Evolutionary conservation across 2,797 vertebrate species (phyloP).

Genomic region (Potorous gilbertii): DNA sequence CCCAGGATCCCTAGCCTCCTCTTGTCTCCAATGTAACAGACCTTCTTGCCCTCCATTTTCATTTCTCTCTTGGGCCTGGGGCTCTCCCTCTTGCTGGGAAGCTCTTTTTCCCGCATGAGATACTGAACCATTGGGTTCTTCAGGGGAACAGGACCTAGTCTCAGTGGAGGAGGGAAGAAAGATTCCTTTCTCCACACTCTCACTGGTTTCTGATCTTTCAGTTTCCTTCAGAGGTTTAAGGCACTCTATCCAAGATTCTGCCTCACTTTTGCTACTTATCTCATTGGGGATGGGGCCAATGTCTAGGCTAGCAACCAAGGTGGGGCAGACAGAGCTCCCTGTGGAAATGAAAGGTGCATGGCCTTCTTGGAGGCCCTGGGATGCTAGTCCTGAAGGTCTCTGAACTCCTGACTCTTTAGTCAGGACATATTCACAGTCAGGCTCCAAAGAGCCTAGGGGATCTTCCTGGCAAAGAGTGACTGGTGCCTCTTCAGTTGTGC

Average conservation of each 20-base stretch:
- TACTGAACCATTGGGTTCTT: background rate
- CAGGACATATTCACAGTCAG: background rate
- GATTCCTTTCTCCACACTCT: constrained; percentile 50
- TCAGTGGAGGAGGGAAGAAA: background rate
- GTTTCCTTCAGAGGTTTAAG: background rate
- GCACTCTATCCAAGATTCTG: background rate
- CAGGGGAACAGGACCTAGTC: background rate
- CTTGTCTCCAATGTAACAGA: background rate
- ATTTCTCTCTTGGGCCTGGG: background rate
- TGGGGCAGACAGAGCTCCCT: background rate
- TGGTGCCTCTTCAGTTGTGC: constrained; percentile 25
- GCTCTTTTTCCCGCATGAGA: constrained; percentile 4
- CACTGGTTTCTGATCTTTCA: constrained; percentile 43
- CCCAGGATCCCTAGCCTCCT: background rate
- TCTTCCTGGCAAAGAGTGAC: constrained; percentile 7
- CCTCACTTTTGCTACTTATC: background rate
- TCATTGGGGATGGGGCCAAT: background rate
- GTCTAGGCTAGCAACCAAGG: background rate
- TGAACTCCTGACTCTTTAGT: background rate
- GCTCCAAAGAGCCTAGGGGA: background rate
- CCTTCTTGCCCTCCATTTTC: constrained; percentile 7
- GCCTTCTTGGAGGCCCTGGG: background rate
- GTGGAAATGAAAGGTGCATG: background rate
- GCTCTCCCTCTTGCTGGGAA: constrained; percentile 32
- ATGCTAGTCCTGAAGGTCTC: background rate